These are phyloP conservation scores for Fukomys damarensis DNA, from an alignment of 2,113 vertebrate species.

Conservation along the genomic window DNA sequence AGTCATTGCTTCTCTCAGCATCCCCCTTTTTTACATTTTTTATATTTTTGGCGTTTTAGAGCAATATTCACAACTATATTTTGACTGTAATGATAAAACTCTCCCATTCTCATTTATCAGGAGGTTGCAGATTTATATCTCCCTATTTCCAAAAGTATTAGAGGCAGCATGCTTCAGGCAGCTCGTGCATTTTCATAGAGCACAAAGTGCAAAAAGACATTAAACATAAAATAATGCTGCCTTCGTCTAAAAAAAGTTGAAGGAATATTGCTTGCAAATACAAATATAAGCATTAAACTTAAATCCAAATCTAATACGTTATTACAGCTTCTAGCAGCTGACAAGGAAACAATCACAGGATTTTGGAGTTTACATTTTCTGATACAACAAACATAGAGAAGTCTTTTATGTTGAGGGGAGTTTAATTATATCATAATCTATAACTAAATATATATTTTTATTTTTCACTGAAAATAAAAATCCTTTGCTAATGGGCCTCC, in stretches of 20 bases:
- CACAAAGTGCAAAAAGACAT: conserved; percentile 38
- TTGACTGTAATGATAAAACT: conserved; percentile 25
- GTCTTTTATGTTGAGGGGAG: neutral
- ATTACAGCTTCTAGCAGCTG: neutral
- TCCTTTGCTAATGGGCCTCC: neutral
- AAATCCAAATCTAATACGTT: conserved; percentile 22
- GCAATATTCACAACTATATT: conserved; percentile 36
- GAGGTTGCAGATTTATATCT: conserved; percentile 47
- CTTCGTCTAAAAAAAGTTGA: conserved; percentile 21
- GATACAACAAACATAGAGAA: neutral
- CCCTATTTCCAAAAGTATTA: conserved; percentile 43
- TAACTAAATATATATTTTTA: neutral
- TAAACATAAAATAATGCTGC: conserved; percentile 39
- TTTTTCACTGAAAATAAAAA: conserved; percentile 14
- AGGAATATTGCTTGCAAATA: conserved; percentile 33
- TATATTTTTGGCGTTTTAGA: conserved; percentile 28
- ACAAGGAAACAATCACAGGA: neutral
- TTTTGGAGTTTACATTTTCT: conserved; percentile 36
- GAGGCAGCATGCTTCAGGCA: conserved; percentile 23
- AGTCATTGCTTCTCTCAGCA: conserved; percentile 13
- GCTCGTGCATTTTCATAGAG: conserved; percentile 41
- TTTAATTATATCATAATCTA: neutral
- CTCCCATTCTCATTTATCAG: conserved; percentile 53
- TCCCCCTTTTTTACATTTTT: neutral
- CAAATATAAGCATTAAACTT: neutral